A percentile compares a stretch with the other conserved stretches of the same genome.
These are phyloP conservation scores for Chrysodeixis includens DNA, from an alignment of 2,888 invertebrate species.

Conservation along the genomic window DNA sequence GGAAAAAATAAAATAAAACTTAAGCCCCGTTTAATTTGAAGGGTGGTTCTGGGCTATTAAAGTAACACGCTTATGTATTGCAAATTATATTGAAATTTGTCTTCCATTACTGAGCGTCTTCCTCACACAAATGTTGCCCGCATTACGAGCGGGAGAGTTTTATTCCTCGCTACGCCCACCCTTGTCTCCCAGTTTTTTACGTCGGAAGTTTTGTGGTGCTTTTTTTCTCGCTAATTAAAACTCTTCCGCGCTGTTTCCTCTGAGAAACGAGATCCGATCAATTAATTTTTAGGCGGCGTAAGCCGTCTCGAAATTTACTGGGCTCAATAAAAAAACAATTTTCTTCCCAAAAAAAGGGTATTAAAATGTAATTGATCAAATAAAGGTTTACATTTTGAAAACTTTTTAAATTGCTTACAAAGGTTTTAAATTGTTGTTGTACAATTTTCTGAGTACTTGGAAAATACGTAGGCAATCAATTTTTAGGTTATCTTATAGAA, in stretches of 20 bases:
- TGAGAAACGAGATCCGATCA: constrained; percentile 88
- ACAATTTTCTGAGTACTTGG: constrained; percentile 63
- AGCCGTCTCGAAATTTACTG: constrained; percentile 86
- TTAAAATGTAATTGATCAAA: constrained; percentile 84
- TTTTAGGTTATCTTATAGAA: constrained; percentile 64
- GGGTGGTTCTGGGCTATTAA: constrained; percentile 90
- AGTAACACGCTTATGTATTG: constrained; percentile 90
- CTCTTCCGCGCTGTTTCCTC: constrained; percentile 89
- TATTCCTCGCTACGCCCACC: constrained; percentile 86
- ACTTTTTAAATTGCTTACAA: constrained; percentile 62
- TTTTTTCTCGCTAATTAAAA: constrained; percentile 89
- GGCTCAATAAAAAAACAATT: constrained; percentile 80
- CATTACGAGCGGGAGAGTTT: constrained; percentile 88
- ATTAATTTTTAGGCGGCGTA: constrained; percentile 88
- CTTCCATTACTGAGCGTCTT: constrained; percentile 89
- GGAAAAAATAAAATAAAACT: constrained; percentile 89
- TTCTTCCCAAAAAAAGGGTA: constrained; percentile 76
- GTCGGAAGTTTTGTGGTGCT: constrained; percentile 86
- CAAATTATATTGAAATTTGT: constrained; percentile 90
- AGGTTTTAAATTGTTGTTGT: constrained; percentile 60
- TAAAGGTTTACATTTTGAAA: constrained; percentile 70
- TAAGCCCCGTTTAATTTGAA: constrained; percentile 90
- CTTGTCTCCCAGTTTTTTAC: constrained; percentile 88
- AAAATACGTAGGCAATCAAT: constrained; percentile 66
- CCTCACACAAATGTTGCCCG: constrained; percentile 89